Conservation (phyloP, 1,140 invertebrate genomes). For the Pachyrhynchus sulphureomaculatus region DNA sequence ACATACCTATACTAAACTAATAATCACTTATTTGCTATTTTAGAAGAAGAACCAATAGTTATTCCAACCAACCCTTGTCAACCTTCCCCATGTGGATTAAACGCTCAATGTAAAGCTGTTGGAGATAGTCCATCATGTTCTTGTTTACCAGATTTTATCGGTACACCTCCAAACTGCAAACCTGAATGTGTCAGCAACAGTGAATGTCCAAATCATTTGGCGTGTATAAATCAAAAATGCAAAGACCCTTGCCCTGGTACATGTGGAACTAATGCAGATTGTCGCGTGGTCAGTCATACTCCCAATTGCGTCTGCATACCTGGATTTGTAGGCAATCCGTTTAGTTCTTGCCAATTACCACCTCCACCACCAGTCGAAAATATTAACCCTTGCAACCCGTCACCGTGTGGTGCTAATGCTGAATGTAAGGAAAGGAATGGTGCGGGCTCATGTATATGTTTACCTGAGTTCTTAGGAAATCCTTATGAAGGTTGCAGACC, state of each 20-base stretch:
- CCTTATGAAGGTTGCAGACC: constrained; percentile 72
- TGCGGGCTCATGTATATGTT: constrained; percentile 67
- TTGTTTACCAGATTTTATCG: constrained; percentile 63
- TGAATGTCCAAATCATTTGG: constrained; percentile 62
- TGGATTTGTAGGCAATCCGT: constrained; percentile 66
- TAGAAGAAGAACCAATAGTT: constrained; percentile 44
- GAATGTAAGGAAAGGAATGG: constrained; percentile 66
- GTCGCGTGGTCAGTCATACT: constrained; percentile 61
- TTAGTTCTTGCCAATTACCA: constrained; percentile 46
- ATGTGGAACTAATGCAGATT: constrained; percentile 61
- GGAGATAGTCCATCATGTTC: constrained; percentile 65
- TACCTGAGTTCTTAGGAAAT: constrained; percentile 62
- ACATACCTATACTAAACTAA: not conserved
- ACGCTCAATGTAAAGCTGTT: constrained; percentile 63
- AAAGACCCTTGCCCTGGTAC: constrained; percentile 63
- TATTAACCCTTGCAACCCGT: constrained; percentile 63
- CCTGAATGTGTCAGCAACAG: constrained; percentile 67
- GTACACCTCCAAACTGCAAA: constrained; percentile 64
- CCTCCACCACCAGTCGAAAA: constrained; percentile 33
- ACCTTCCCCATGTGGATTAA: constrained; percentile 71
- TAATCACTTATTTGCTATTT: constrained; percentile 22
- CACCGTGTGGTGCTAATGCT: constrained; percentile 74
- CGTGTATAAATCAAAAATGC: constrained; percentile 70
- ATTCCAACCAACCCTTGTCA: constrained; percentile 61
- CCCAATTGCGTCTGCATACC: constrained; percentile 62